Evolutionary conservation across 2,797 vertebrate genomes (phyloP).

Genomic region (Sebastes steindachneri): DNA sequence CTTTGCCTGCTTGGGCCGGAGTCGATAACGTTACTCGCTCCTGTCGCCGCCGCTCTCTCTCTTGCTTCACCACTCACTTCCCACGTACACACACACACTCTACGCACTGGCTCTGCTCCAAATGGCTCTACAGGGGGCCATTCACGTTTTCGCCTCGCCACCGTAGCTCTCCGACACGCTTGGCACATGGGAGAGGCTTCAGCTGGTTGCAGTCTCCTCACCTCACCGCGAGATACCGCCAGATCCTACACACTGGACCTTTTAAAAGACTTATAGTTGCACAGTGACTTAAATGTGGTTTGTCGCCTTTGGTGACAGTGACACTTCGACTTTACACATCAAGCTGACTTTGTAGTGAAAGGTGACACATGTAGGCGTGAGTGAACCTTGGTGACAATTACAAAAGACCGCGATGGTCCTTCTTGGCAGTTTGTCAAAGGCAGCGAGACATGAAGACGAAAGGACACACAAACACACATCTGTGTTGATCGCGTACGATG

Average conservation of each 20-base stretch:
- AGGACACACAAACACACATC: background rate
- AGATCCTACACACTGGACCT: too few species aligned
- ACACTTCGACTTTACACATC: background rate
- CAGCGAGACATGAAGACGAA: background rate
- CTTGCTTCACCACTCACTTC: too few species aligned
- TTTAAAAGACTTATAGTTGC: background rate
- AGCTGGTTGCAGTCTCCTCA: too few species aligned
- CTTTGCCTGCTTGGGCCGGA: too few species aligned
- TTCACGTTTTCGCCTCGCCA: too few species aligned
- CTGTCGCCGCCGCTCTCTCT: too few species aligned
- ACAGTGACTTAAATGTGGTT: background rate
- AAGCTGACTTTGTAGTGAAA: background rate
- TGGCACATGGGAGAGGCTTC: too few species aligned
- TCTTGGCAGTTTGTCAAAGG: slow-evolving; percentile 2
- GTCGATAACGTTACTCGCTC: too few species aligned
- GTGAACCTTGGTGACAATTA: background rate
- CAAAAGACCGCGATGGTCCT: background rate
- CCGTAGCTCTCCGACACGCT: too few species aligned
- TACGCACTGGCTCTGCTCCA: too few species aligned
- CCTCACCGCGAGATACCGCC: too few species aligned
- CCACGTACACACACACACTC: too few species aligned
- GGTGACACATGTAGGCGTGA: background rate
- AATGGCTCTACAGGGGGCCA: accelerated
- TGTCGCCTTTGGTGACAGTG: background rate
- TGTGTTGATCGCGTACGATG: background rate